Evolutionary conservation across 2,888 invertebrate genomes (phyloP).

Genomic region (Cerceris rybyensis): DNA sequence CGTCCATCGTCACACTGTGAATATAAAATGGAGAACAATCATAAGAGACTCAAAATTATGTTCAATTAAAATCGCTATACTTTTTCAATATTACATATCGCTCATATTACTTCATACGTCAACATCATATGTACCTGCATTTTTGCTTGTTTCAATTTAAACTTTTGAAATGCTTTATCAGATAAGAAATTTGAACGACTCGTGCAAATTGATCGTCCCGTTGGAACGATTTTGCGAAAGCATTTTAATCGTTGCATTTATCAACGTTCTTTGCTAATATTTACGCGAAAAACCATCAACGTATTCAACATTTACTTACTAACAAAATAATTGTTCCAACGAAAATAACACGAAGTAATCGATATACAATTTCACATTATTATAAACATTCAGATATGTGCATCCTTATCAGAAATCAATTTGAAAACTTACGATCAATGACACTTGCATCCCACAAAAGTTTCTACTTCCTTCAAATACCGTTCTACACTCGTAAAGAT

Average conservation of each 20-base stretch:
- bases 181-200: constrained; percentile 4
- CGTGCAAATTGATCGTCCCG: constrained; percentile 22
- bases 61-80: neutral
- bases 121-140: constrained; percentile 67
- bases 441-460: too few species aligned
- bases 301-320: too few species aligned
- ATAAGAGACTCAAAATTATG: neutral
- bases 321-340: too few species aligned
- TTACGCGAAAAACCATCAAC: neutral
- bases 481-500: neutral
- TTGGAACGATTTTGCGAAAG: constrained; percentile 9
- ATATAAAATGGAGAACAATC: constrained; percentile 3
- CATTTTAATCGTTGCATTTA: constrained; percentile 12
- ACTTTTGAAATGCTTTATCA: constrained; percentile 46
- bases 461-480: neutral
- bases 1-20: constrained; percentile 36
- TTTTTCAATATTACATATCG: neutral
- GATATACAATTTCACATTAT: too few species aligned
- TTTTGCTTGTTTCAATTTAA: constrained; percentile 69
- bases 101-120: constrained; percentile 16
- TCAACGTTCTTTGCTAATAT: neutral
- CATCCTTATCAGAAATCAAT: too few species aligned
- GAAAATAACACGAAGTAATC: too few species aligned
- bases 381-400: too few species aligned
- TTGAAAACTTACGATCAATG: too few species aligned